phyloP scores from a whole-genome alignment of 2,888 invertebrate genomes.

The Endotricha flammealis region DNA sequence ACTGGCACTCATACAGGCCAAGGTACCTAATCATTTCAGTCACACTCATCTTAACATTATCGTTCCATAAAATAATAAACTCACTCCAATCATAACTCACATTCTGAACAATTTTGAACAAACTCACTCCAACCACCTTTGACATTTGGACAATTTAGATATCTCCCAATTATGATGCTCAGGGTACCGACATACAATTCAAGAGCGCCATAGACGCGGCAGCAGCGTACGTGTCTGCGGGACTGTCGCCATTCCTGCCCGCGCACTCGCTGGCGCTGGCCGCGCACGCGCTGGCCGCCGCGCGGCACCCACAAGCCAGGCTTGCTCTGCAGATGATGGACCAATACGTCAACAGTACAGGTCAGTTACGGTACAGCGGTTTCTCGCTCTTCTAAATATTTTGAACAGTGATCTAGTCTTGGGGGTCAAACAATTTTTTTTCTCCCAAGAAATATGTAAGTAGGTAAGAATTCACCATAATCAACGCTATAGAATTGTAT shows the following conservation, averaged over 20 bases:
- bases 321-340: conserved; percentile 75
- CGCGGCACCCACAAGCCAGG: conserved; percentile 84
- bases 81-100: too few species aligned
- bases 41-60: too few species aligned
- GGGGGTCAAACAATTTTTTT: too few species aligned
- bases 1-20: conserved; percentile 84
- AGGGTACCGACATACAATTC: conserved; percentile 70
- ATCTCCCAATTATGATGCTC: conserved; percentile 10
- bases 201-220: conserved; percentile 85
- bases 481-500: too few species aligned
- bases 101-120: too few species aligned
- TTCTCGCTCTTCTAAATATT: background rate
- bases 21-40: conserved; percentile 32
- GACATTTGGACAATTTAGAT: too few species aligned
- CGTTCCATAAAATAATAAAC: too few species aligned
- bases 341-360: conserved; percentile 67
- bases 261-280: conserved; percentile 88
- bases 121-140: too few species aligned
- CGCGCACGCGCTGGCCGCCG: conserved; percentile 86
- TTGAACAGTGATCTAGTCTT: too few species aligned
- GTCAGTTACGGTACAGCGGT: conserved; percentile 25
- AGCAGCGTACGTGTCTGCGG: conserved; percentile 84
- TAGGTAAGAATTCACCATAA: too few species aligned
- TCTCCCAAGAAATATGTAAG: too few species aligned
- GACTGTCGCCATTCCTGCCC: conserved; percentile 79